Conservation (phyloP, 2,113 vertebrate species). For the Genyomyrus donnyi region DNA sequence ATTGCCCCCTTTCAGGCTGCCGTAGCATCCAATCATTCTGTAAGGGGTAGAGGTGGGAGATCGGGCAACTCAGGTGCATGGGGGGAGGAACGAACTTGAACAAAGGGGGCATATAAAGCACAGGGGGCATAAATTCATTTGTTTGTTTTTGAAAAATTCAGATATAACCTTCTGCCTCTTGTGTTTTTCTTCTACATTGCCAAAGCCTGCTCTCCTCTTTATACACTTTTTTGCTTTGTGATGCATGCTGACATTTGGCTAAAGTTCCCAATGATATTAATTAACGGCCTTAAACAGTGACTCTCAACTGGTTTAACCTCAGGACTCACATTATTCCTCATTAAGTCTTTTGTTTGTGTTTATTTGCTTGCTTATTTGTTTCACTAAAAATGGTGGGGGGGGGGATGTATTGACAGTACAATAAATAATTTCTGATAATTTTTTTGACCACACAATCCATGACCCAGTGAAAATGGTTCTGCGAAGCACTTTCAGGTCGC, state of each 20-base stretch:
- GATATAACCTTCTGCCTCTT: neutral
- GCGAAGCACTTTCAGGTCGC: neutral
- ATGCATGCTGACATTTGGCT: neutral
- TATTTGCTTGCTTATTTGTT: neutral
- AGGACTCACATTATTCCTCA: neutral
- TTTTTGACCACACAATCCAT: neutral
- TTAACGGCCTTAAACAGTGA: neutral
- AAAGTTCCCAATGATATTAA: neutral
- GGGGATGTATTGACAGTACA: neutral
- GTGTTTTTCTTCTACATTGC: neutral
- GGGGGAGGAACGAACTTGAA: neutral
- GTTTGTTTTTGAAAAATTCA: neutral
- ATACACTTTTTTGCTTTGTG: neutral
- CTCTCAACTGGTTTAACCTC: neutral
- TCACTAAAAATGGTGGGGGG: neutral
- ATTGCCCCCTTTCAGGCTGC: constrained; percentile 64
- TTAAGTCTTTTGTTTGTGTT: neutral
- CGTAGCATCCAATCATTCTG: constrained; percentile 64
- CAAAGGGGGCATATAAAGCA: neutral
- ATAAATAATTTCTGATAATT: neutral
- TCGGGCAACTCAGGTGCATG: neutral
- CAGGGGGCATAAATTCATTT: neutral
- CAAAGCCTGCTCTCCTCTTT: neutral
- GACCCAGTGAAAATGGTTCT: neutral
- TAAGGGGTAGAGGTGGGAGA: neutral